Conservation (phyloP, 2,888 invertebrate genomes). For the Eurois occulta region DNA sequence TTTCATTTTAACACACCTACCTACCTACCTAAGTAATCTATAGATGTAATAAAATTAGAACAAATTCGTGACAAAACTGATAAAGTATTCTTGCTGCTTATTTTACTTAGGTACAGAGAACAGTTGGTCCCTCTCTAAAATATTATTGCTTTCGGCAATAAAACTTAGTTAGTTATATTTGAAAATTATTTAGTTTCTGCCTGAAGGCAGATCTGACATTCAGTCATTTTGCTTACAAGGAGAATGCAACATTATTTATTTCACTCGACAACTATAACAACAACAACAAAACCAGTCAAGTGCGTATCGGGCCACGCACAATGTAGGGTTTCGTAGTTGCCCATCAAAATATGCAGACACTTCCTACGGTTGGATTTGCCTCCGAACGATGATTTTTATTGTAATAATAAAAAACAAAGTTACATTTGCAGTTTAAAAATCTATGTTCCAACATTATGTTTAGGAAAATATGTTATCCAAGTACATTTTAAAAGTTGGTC, state of each 20-base stretch:
- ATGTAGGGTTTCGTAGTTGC: no score
- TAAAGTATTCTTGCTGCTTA: background rate
- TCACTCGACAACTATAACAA: background rate
- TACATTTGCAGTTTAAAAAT: no score
- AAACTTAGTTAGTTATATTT: background rate
- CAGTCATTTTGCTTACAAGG: background rate
- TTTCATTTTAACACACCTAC: background rate
- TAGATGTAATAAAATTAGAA: slow-evolving; percentile 15
- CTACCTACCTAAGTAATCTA: background rate
- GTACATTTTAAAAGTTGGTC: no score
- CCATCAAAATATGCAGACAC: no score
- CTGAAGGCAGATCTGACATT: background rate
- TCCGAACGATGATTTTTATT: no score
- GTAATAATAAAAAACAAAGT: no score
- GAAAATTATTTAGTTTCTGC: background rate
- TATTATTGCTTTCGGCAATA: background rate
- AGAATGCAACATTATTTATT: background rate
- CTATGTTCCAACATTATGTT: no score
- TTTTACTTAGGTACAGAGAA: background rate
- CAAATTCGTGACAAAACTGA: slow-evolving; percentile 32
- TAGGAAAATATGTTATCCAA: no score
- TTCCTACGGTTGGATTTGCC: no score
- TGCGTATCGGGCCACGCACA: no score
- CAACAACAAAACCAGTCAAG: no score
- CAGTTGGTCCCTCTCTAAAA: background rate